Evolutionary conservation across 1,140 invertebrate species (phyloP).

Genomic region (Coboldia fuscipes): DNA sequence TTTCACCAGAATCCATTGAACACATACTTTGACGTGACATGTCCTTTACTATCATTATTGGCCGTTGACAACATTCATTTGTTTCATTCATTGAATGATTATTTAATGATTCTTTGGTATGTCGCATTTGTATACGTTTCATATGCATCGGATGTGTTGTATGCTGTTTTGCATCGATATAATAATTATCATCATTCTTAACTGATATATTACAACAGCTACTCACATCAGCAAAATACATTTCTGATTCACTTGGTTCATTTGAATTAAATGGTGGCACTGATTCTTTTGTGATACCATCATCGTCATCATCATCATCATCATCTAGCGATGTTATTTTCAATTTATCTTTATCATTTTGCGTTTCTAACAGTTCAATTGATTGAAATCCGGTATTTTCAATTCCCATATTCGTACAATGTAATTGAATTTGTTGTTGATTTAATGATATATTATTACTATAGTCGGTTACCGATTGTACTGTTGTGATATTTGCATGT

Average conservation of each 20-base stretch:
- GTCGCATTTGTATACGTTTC: constrained; percentile 1
- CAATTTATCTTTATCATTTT: constrained; percentile 5
- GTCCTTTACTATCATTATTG: constrained; percentile 24
- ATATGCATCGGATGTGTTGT: no score
- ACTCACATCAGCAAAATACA: constrained; percentile 71
- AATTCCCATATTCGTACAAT: constrained; percentile 8
- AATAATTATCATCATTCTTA: constrained; percentile 28
- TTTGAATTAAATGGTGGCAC: no score
- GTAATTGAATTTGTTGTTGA: no score
- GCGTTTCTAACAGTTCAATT: not conserved
- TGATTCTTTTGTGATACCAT: no score
- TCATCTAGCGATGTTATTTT: no score
- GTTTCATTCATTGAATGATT: constrained; percentile 8
- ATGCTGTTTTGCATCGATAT: constrained; percentile 12
- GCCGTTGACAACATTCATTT: constrained; percentile 7
- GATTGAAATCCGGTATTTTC: constrained; percentile 15
- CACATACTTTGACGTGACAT: constrained; percentile 28
- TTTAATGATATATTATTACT: no score
- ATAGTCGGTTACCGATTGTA: no score
- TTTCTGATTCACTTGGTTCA: constrained; percentile 45
- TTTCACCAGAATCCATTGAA: constrained; percentile 19
- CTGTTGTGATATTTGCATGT: no score
- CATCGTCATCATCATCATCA: not conserved
- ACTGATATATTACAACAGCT: constrained; percentile 58
- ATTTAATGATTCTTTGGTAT: constrained; percentile 12